Conservation (phyloP, 2,797 vertebrate species). For the Pangasius mekongensis region DNA sequence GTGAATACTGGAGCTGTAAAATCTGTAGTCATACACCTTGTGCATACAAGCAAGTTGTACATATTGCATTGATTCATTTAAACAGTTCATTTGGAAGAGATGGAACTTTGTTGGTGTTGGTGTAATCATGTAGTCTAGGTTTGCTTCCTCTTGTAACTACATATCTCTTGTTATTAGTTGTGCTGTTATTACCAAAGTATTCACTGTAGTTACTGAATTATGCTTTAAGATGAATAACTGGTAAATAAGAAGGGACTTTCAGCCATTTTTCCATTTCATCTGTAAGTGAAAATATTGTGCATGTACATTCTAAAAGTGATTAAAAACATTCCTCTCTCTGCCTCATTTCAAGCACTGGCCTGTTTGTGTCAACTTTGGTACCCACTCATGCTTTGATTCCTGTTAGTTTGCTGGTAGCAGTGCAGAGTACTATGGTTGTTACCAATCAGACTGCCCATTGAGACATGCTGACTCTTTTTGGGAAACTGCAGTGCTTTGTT, state of each 20-base stretch:
- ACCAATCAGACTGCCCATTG: background rate
- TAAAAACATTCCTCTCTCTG: background rate
- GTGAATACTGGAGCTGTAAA: background rate
- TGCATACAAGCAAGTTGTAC: background rate
- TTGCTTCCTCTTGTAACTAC: background rate
- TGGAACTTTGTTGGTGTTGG: background rate
- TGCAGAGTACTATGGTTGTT: slow-evolving; percentile 53
- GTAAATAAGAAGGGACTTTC: background rate
- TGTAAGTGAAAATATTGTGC: background rate
- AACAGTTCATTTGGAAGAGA: slow-evolving; percentile 51
- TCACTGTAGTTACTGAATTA: background rate
- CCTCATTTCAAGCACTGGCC: background rate
- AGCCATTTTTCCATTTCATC: background rate
- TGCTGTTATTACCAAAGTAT: background rate
- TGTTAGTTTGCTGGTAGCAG: slow-evolving; percentile 46
- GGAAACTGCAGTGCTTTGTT: background rate
- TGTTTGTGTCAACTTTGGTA: background rate
- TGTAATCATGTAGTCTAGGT: background rate
- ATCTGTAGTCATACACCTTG: background rate
- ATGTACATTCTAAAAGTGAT: background rate
- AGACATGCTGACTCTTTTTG: background rate
- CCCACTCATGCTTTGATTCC: slow-evolving; percentile 53
- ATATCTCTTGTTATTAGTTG: background rate
- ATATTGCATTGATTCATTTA: background rate
- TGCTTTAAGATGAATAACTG: background rate